Evolutionary conservation across 64 coral and sea anemone genomes (phyloP).

Genomic region (Orbicella faveolata): DNA sequence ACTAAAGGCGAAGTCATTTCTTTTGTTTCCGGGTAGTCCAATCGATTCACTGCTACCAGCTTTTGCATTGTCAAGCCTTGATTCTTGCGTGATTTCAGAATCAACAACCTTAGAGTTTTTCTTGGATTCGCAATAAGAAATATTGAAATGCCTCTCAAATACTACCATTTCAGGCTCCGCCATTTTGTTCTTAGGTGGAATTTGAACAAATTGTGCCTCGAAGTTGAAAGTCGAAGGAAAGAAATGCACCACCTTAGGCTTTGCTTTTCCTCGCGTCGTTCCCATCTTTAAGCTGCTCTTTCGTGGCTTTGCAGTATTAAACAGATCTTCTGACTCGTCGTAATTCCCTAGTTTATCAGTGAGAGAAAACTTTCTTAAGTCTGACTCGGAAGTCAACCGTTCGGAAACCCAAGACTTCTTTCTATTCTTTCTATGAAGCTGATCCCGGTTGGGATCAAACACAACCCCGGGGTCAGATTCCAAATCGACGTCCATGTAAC

Average conservation of each 20-base stretch:
- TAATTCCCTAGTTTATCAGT: conserved; percentile 19
- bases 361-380: conserved; percentile 14
- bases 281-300: conserved; percentile 20
- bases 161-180: background rate
- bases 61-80: background rate
- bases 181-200: background rate
- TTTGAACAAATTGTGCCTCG: conserved; percentile 30
- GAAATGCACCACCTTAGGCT: conserved; percentile 27
- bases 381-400: conserved; percentile 25
- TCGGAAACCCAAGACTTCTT: background rate
- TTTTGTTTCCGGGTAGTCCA: background rate
- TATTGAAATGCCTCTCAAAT: conserved; percentile 3
- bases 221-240: conserved; percentile 25
- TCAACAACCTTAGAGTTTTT: background rate
- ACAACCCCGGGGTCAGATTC: conserved; percentile 24
- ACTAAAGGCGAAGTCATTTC: background rate
- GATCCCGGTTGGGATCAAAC: conserved; percentile 24
- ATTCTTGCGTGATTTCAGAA: background rate
- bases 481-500: conserved; percentile 25
- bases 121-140: background rate
- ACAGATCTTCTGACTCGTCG: background rate
- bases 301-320: background rate
- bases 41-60: background rate
- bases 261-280: background rate
- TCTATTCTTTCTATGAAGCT: background rate